Evolutionary conservation across 2,113 vertebrate genomes (phyloP).

Genomic region (Apteryx mantelli): DNA sequence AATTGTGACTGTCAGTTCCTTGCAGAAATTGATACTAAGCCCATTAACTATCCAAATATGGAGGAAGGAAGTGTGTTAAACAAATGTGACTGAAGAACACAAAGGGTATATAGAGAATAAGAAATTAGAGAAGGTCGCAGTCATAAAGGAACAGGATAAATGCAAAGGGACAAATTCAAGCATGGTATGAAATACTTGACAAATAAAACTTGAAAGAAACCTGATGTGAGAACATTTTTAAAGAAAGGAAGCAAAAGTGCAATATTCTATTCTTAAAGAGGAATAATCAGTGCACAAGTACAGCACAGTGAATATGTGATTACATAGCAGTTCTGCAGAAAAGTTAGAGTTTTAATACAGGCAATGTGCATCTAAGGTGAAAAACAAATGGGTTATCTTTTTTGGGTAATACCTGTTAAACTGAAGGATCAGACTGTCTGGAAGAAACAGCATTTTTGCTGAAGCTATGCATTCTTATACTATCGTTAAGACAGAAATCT

Average conservation of each 20-base stretch:
- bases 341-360: rapidly evolving
- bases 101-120: background rate
- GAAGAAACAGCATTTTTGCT: background rate
- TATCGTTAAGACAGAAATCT: background rate
- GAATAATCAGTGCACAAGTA: background rate
- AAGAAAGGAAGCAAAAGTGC: background rate
- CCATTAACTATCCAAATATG: background rate
- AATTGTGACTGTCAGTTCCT: background rate
- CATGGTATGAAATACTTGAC: rapidly evolving
- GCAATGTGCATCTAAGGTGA: background rate
- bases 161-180: rapidly evolving
- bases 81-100: rapidly evolving
- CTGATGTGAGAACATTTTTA: background rate
- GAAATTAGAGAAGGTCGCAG: background rate
- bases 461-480: background rate
- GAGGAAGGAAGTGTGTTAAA: background rate
- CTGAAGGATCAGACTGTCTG: background rate
- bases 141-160: background rate
- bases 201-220: background rate
- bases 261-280: background rate
- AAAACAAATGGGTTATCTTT: background rate
- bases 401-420: background rate
- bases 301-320: rapidly evolving
- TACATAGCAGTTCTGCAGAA: background rate
- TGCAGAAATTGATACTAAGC: background rate